A percentile compares a stretch with the other conserved stretches of the same genome.
Evolutionary conservation across 2,888 invertebrate species (phyloP).

Genomic region (Scotopteryx bipunctaria): DNA sequence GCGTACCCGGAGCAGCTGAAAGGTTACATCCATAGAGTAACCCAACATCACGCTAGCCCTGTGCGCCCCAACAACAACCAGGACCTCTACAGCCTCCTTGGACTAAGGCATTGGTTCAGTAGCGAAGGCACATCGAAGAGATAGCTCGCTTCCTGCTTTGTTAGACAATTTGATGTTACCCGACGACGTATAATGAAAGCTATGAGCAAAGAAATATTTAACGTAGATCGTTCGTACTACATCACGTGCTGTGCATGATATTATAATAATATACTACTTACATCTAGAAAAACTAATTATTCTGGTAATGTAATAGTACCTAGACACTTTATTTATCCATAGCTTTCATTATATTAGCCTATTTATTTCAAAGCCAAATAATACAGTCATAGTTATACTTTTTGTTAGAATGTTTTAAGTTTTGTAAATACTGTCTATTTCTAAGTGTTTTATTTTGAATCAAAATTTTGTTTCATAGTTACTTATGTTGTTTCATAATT

Average conservation of each 20-base stretch:
- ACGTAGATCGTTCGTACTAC: constrained; percentile 34
- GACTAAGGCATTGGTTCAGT: constrained; percentile 78
- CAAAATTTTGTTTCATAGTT: constrained; percentile 73
- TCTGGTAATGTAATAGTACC: constrained; percentile 1
- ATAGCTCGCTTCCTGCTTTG: constrained; percentile 60
- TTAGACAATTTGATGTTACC: constrained; percentile 80
- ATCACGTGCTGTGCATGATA: constrained; percentile 28
- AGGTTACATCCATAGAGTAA: constrained; percentile 59
- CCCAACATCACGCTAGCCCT: constrained; percentile 57
- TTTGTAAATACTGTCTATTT: constrained; percentile 73
- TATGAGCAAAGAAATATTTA: constrained; percentile 59
- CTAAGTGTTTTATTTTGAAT: constrained; percentile 76
- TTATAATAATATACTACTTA: background rate
- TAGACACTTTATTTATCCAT: constrained; percentile 49
- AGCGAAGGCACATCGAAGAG: constrained; percentile 76
- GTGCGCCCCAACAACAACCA: constrained; percentile 61
- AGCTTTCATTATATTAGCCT: constrained; percentile 80
- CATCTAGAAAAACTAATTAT: background rate
- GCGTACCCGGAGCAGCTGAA: constrained; percentile 58
- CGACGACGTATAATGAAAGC: constrained; percentile 80
- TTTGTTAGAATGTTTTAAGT: constrained; percentile 74
- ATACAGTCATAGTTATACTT: constrained; percentile 80
- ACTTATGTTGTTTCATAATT: constrained; percentile 69
- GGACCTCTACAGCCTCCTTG: constrained; percentile 74
- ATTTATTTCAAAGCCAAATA: constrained; percentile 83